Evolutionary conservation across 37 sponge, comb jelly and placozoan species (phyloP), one percentile per base, ranked within the genome.

Genomic region (Dysidea cf. avara): DNA sequence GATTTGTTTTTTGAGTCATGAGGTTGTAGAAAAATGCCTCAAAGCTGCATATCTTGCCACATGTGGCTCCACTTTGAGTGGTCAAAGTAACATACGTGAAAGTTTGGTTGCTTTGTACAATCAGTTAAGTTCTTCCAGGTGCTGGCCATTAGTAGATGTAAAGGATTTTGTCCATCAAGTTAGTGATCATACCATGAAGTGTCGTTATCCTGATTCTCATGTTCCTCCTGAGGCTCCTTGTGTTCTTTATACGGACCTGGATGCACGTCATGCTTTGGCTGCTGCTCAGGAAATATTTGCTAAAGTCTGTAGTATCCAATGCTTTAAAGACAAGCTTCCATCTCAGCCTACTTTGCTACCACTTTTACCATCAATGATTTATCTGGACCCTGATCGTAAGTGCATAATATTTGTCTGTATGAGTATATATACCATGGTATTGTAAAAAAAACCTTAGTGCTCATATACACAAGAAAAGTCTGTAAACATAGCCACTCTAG

Each of bases 1-100:
- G 0, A 70, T 89, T 20, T 89, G 90, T 59, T 89, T 89, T 36
- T 75, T 89, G 0, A 68, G 71, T 25, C 90, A 89, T 68, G 90
- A 89, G 16, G 60, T 48, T 31, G 84, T 75, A 1, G 90, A 89
- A 39, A 89, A 89, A 64, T 72, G 79, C 43, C 48, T 89, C 29
- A 89, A 83, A 28, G 90, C 79, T 31, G 48, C 79, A 2, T 63
- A 74, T 33, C 79, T 74, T 79, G 81, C 83, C 16, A 74, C 60
- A 22, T 70, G 71, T 67, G 84, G 84, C 24, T 51, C 73, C 1
- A 59, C 47, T 43, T 43, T 43, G 0, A 36, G 16, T 9, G 11
- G 65, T 52, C 47, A 69, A 17, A 5, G 69, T 24, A 53, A 61
- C 28, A 61, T 46, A 39, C n/a, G n/a, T n/a, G n/a, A n/a, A n/a